Evolutionary conservation across 2,113 vertebrate species (phyloP).

Genomic region (Epinephelus lanceolatus): DNA sequence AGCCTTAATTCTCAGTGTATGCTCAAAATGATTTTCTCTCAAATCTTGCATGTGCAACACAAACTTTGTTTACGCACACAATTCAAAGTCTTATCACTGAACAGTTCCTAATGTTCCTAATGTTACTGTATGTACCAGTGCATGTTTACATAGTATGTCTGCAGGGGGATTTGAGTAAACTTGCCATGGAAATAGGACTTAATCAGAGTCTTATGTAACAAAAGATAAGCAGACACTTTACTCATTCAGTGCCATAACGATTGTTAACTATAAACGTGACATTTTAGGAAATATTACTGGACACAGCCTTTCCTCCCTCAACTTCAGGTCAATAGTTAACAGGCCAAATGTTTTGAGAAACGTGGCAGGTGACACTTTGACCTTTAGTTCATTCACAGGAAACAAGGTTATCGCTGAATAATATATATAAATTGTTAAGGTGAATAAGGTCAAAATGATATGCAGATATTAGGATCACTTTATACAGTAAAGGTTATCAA

Average conservation of each 20-base stretch:
- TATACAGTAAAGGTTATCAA: background rate
- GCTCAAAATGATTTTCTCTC: background rate
- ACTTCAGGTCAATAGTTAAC: background rate
- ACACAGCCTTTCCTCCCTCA: background rate
- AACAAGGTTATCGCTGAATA: background rate
- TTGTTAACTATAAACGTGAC: slow-evolving; percentile 1
- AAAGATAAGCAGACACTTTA: background rate
- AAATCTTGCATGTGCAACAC: background rate
- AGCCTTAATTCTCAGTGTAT: background rate
- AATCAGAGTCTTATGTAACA: background rate
- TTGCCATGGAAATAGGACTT: background rate
- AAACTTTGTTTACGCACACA: background rate
- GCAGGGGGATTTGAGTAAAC: background rate
- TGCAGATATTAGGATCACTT: background rate
- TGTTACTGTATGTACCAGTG: background rate
- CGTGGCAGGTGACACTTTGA: background rate
- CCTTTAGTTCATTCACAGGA: background rate
- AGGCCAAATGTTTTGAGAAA: background rate
- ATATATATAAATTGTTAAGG: background rate
- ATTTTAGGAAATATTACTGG: background rate
- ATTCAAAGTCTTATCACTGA: background rate
- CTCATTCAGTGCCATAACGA: background rate
- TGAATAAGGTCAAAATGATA: background rate
- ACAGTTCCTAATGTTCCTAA: background rate
- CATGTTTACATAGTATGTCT: background rate